phyloP scores from a whole-genome alignment of 1,140 invertebrate species.

The Trachymyrmex septentrionalis region DNA sequence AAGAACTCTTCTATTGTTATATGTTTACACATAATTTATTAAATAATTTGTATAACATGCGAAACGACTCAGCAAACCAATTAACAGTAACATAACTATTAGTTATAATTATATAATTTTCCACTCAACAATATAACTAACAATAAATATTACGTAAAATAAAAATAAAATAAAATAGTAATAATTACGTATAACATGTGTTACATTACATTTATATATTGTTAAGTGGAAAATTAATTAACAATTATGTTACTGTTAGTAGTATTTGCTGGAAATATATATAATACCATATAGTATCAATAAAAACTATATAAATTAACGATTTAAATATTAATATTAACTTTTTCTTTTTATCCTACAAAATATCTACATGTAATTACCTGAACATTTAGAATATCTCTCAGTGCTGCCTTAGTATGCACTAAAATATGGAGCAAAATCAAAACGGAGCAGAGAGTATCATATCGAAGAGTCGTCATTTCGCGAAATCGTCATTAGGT shows the following conservation, averaged over 20 bases:
- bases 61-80: not conserved
- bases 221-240: too few species aligned
- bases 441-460: slow-evolving; percentile 65
- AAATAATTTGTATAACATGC: not conserved
- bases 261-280: too few species aligned
- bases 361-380: slow-evolving; percentile 60
- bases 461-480: slow-evolving; percentile 70
- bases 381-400: slow-evolving; percentile 61
- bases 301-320: not conserved
- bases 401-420: slow-evolving; percentile 18
- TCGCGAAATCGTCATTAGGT: slow-evolving; percentile 54
- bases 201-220: too few species aligned
- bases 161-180: too few species aligned
- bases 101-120: too few species aligned
- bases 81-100: too few species aligned
- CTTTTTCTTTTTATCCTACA: slow-evolving; percentile 35
- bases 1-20: not conserved
- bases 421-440: slow-evolving; percentile 63
- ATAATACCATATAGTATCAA: too few species aligned
- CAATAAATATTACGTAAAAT: too few species aligned
- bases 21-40: not conserved
- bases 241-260: too few species aligned
- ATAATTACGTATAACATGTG: too few species aligned
- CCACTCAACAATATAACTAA: too few species aligned
- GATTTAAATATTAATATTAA: not conserved